These are phyloP conservation scores for Rosalia funebris DNA, from an alignment of 2,888 invertebrate genomes.

Conservation along the genomic window DNA sequence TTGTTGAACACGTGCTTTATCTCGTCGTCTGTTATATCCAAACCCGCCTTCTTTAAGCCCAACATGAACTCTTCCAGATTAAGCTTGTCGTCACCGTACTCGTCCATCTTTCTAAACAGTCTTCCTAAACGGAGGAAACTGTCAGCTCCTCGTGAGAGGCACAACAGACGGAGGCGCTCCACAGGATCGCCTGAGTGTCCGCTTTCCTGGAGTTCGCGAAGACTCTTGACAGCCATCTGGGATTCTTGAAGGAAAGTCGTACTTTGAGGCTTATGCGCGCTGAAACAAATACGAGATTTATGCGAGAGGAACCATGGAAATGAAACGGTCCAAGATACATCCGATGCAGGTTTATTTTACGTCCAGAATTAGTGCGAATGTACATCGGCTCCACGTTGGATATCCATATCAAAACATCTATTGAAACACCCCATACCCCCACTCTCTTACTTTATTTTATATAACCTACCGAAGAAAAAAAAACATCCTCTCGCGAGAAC, in stretches of 20 bases:
- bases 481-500: too few species aligned
- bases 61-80: conserved; percentile 83
- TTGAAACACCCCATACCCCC: too few species aligned
- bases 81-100: conserved; percentile 85
- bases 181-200: conserved; percentile 74
- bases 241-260: conserved; percentile 80
- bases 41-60: conserved; percentile 81
- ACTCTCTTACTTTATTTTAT: too few species aligned
- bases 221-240: conserved; percentile 80
- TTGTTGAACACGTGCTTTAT: conserved; percentile 73
- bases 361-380: too few species aligned
- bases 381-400: too few species aligned
- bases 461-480: too few species aligned
- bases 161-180: conserved; percentile 84
- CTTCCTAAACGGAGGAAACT: conserved; percentile 86
- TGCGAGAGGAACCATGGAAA: conserved; percentile 9
- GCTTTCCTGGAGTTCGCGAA: conserved; percentile 70
- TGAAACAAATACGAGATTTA: too few species aligned
- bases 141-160: conserved; percentile 84
- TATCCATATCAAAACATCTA: too few species aligned
- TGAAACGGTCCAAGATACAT: too few species aligned
- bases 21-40: conserved; percentile 75
- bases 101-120: conserved; percentile 90
- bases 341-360: too few species aligned
- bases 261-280: conserved; percentile 72